Evolutionary conservation across 2,113 vertebrate genomes (phyloP).

Genomic region (Trochalopteron elliotii): DNA sequence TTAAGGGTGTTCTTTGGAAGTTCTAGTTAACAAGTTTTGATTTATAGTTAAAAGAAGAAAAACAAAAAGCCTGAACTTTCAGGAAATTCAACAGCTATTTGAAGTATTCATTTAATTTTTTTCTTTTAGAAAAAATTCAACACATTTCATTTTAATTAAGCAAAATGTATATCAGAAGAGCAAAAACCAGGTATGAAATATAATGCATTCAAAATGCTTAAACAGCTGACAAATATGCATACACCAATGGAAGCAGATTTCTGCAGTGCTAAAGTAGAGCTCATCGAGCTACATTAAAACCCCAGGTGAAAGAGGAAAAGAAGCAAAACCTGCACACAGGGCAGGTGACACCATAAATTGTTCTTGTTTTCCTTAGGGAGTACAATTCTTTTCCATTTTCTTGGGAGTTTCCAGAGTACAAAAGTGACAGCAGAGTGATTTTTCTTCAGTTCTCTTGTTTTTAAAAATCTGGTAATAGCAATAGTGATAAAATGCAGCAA

Average conservation of each 20-base stretch:
- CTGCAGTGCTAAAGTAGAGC: neutral
- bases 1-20: neutral
- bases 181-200: neutral
- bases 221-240: neutral
- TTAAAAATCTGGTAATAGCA: neutral
- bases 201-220: neutral
- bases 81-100: neutral
- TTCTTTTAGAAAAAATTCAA: neutral
- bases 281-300: neutral
- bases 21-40: neutral
- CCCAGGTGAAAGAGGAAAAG: neutral
- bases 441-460: neutral
- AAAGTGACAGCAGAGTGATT: neutral
- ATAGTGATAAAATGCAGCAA: neutral
- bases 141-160: neutral
- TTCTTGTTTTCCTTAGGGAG: neutral
- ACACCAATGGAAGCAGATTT: neutral
- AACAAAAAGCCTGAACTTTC: neutral
- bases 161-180: neutral
- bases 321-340: neutral
- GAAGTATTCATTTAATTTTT: neutral
- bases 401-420: neutral
- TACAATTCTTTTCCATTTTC: neutral
- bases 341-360: accelerated
- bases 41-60: neutral